phyloP scores from a whole-genome alignment of 2,797 vertebrate species.

The Eulemur rubriventer region DNA sequence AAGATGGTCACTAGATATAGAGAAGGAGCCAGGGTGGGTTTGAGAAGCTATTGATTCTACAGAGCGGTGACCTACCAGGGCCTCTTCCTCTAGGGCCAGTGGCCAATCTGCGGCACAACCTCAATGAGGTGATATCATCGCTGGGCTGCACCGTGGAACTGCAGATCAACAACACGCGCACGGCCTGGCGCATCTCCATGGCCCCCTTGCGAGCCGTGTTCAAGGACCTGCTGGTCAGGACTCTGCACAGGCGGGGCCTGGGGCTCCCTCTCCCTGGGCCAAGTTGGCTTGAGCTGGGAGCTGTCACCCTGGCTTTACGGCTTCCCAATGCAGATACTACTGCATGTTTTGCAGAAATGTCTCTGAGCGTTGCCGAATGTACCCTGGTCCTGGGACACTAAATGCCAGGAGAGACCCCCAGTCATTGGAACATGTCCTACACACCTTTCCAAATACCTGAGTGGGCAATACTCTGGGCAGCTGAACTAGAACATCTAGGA shows the following conservation, averaged over 20 bases:
- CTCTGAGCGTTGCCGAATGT: neutral
- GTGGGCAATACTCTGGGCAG: neutral
- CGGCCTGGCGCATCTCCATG: constrained; percentile 86
- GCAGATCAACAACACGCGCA: constrained; percentile 89
- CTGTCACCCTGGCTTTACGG: neutral
- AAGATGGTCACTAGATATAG: neutral
- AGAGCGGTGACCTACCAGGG: neutral
- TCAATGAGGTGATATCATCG: constrained; percentile 87
- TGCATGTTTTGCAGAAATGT: neutral
- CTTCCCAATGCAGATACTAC: neutral
- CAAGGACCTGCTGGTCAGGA: constrained; percentile 87
- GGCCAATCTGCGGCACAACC: constrained; percentile 88
- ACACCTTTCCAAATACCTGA: neutral
- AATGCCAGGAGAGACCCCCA: neutral
- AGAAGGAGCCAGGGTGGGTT: neutral
- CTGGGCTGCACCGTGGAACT: constrained; percentile 93
- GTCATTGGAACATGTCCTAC: neutral
- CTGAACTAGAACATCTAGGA: neutral
- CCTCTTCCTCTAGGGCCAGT: constrained; percentile 87
- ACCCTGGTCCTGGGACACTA: neutral
- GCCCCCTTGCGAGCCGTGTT: constrained; percentile 84
- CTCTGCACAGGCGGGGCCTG: fast-evolving
- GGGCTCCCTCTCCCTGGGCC: neutral
- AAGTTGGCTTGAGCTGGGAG: neutral
- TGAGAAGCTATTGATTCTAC: neutral